phyloP scores from a whole-genome alignment of 2,113 vertebrate species.

The Dipodomys stephensi region DNA sequence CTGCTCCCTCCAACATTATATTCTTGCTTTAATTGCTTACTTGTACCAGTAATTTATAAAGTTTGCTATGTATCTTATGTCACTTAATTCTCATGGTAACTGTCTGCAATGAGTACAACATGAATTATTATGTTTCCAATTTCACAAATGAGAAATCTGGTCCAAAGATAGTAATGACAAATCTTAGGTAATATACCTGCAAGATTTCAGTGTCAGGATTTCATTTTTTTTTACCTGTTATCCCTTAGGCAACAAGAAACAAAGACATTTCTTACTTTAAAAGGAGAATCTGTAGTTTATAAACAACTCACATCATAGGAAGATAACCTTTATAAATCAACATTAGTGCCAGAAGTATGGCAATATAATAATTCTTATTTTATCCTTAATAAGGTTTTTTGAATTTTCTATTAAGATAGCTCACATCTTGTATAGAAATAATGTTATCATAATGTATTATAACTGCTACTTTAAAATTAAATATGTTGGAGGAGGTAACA shows the following conservation, averaged over 20 bases:
- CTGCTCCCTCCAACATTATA: background rate
- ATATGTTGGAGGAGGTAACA: background rate
- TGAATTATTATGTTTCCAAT: background rate
- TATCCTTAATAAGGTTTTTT: background rate
- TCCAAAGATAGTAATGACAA: background rate
- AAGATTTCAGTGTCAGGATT: background rate
- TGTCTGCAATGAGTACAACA: background rate
- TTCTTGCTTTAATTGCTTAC: background rate
- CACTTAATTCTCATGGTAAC: background rate
- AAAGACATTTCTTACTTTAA: background rate
- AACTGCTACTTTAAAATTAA: background rate
- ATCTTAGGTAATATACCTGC: background rate
- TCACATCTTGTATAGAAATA: constrained; percentile 18
- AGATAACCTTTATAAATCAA: background rate
- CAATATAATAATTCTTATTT: background rate
- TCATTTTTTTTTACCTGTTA: background rate
- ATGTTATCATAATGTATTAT: constrained; percentile 9
- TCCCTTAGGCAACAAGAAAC: background rate
- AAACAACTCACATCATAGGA: background rate
- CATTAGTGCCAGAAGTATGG: background rate
- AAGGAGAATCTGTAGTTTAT: background rate
- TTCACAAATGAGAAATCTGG: constrained; percentile 23
- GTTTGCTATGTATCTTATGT: background rate
- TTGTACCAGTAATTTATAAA: background rate
- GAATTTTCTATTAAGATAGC: constrained; percentile 22